Conservation (phyloP, 1,140 invertebrate species). For the Rhizoglyphus robini region DNA sequence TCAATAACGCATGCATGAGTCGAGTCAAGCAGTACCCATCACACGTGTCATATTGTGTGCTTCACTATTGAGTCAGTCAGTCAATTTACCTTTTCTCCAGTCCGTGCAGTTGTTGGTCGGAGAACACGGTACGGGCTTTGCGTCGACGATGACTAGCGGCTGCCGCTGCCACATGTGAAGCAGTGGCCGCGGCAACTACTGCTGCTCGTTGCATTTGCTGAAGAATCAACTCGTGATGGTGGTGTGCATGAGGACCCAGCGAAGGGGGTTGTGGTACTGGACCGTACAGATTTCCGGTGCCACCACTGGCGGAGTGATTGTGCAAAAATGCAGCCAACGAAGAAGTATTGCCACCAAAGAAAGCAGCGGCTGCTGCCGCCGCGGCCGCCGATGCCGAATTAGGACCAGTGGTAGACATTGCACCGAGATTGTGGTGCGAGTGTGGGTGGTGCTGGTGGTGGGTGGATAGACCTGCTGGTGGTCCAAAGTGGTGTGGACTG, state of each 20-base stretch:
- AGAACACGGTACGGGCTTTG: constrained; percentile 74
- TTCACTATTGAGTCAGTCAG: no score
- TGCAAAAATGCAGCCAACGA: constrained; percentile 13
- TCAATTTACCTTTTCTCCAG: constrained; percentile 69
- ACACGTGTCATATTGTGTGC: no score
- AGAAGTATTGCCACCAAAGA: constrained; percentile 7
- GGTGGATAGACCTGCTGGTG: background rate
- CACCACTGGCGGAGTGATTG: background rate
- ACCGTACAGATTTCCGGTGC: background rate
- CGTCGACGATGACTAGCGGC: constrained; percentile 23
- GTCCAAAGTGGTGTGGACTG: background rate
- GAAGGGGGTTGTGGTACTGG: background rate
- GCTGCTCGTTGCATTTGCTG: constrained; percentile 23
- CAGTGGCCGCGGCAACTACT: constrained; percentile 14
- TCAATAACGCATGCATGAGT: no score
- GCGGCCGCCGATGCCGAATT: background rate
- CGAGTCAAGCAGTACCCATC: no score
- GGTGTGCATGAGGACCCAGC: background rate
- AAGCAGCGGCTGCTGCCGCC: constrained; percentile 8
- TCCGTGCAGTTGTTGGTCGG: constrained; percentile 85
- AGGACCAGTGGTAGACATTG: background rate
- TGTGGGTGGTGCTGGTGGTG: background rate
- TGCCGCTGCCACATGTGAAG: constrained; percentile 17
- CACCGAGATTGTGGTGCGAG: background rate
- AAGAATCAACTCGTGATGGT: constrained; percentile 20